Evolutionary conservation across 2,113 vertebrate species (phyloP).

Genomic region (Lutjanus erythropterus): DNA sequence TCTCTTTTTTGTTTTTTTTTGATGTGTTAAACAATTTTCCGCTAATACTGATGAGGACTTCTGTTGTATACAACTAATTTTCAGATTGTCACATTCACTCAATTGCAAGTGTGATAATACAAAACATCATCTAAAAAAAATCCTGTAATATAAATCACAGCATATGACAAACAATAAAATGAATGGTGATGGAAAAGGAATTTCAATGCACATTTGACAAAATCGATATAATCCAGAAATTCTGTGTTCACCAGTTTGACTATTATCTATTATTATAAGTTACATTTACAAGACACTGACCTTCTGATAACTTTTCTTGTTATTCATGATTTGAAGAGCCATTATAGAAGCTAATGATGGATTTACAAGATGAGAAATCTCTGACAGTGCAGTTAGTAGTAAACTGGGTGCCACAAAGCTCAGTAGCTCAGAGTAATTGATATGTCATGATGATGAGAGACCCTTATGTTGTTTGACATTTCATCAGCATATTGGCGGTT

Average conservation of each 20-base stretch:
- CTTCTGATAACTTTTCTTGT: slow-evolving; percentile 15
- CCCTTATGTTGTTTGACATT: slow-evolving; percentile 71
- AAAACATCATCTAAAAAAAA: not conserved
- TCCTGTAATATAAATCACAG: slow-evolving; percentile 13
- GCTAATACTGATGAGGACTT: no score
- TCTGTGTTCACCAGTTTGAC: slow-evolving; percentile 2
- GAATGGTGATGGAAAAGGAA: slow-evolving; percentile 24
- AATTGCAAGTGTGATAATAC: not conserved
- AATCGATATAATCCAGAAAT: slow-evolving; percentile 12
- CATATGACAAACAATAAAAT: slow-evolving; percentile 28
- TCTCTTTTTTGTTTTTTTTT: no score
- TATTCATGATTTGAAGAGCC: slow-evolving; percentile 15
- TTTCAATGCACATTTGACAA: slow-evolving; percentile 5
- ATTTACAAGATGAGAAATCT: slow-evolving; percentile 64
- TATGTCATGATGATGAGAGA: slow-evolving; percentile 73
- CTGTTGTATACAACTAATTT: no score
- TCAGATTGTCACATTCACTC: not conserved
- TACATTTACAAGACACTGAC: slow-evolving; percentile 27
- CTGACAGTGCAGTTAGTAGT: slow-evolving; percentile 88
- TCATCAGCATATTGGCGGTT: slow-evolving; percentile 78
- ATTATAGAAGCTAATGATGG: slow-evolving; percentile 54
- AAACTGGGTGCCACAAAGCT: slow-evolving; percentile 80
- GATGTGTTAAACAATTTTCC: no score
- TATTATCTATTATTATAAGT: slow-evolving; percentile 11
- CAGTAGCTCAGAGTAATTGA: slow-evolving; percentile 63